phyloP scores from a whole-genome alignment of 2,113 vertebrate species.

The Eudyptes chrysolophus region DNA sequence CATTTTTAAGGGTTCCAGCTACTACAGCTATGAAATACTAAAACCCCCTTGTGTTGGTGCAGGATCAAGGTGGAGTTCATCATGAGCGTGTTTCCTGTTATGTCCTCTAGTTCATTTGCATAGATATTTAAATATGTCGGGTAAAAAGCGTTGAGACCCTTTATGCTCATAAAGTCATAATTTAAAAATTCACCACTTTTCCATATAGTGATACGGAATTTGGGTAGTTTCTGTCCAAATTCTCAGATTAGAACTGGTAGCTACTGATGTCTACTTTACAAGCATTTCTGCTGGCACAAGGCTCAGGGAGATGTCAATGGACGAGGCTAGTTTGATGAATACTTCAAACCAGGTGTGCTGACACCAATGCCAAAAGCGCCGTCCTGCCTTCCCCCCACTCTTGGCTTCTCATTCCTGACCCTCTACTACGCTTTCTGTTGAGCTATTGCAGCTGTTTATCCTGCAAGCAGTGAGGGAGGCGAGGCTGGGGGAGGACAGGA shows the following conservation, averaged over 20 bases:
- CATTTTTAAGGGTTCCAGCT: neutral
- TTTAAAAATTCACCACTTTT: neutral
- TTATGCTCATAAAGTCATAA: neutral
- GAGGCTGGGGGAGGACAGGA: neutral
- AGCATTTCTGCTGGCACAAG: neutral
- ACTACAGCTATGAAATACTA: neutral
- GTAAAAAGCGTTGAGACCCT: neutral
- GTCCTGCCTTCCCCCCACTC: neutral
- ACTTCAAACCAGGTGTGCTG: neutral
- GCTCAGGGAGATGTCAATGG: neutral
- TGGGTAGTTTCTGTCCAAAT: neutral
- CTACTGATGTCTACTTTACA: neutral
- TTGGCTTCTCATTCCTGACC: neutral
- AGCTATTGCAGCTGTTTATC: constrained; percentile 30
- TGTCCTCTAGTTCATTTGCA: neutral
- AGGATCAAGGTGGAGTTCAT: neutral
- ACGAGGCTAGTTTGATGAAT: neutral
- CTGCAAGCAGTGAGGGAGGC: neutral
- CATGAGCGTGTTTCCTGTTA: neutral
- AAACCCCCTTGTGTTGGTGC: neutral
- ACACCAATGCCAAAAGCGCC: neutral
- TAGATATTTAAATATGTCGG: neutral
- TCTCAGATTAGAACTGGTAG: neutral
- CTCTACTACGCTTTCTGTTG: neutral
- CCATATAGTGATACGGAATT: neutral